Evolutionary conservation across 2,888 invertebrate species (phyloP).

Genomic region (Embidobia sp.): DNA sequence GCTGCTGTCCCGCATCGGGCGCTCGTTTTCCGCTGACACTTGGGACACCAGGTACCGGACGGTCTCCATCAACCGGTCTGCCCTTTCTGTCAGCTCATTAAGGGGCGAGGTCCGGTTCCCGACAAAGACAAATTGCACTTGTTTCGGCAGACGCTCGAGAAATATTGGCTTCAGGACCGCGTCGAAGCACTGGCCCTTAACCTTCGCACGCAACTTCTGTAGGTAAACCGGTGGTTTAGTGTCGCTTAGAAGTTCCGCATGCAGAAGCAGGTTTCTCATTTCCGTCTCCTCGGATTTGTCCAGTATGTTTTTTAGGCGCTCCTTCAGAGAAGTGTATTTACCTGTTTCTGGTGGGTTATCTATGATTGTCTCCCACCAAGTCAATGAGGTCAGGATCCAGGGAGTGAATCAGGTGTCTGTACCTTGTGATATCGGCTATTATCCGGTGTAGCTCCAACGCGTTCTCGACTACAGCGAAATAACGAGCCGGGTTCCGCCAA

Average conservation of each 20-base stretch:
- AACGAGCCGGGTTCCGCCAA: constrained; percentile 1
- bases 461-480: constrained; percentile 10
- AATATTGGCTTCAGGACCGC: too few species aligned
- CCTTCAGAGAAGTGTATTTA: constrained; percentile 21
- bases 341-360: neutral
- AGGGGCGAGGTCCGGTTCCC: too few species aligned
- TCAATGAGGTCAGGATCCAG: constrained; percentile 10
- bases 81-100: too few species aligned
- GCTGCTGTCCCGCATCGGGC: constrained; percentile 18
- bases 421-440: constrained; percentile 6
- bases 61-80: too few species aligned
- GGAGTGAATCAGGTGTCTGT: neutral
- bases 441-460: constrained; percentile 4
- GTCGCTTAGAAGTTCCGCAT: constrained; percentile 1
- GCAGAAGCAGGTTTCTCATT: constrained; percentile 13
- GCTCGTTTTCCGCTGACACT: too few species aligned
- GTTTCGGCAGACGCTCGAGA: too few species aligned
- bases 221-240: too few species aligned
- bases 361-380: constrained; percentile 22
- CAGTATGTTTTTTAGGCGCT: neutral
- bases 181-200: too few species aligned
- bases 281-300: neutral
- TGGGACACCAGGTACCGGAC: too few species aligned
- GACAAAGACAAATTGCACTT: too few species aligned
- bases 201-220: too few species aligned